Percentiles rank a stretch among this genome's conserved stretches.
Evolutionary conservation across 2,113 vertebrate genomes (phyloP).

Genomic region (Anthoscopus minutus): DNA sequence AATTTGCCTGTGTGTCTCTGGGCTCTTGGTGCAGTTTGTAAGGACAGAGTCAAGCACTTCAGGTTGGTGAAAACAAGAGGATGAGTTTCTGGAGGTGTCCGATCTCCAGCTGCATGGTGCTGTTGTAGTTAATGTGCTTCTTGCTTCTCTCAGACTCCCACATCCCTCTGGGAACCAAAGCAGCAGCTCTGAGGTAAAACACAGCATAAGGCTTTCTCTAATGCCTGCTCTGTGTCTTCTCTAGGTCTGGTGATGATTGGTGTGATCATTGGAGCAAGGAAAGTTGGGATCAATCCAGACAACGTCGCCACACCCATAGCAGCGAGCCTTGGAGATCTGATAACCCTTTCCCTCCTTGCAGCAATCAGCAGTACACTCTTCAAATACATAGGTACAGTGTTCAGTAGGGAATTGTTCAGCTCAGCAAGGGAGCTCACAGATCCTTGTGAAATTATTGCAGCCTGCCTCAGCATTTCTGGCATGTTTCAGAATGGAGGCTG

Average conservation of each 20-base stretch:
- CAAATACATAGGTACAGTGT: constrained; percentile 76
- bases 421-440: neutral
- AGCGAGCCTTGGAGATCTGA: constrained; percentile 93
- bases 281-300: constrained; percentile 92
- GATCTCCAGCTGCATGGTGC: neutral
- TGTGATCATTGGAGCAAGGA: constrained; percentile 86
- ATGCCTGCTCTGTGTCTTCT: constrained; percentile 13
- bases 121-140: neutral
- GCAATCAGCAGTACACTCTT: constrained; percentile 85
- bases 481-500: neutral
- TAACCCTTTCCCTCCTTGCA: constrained; percentile 90
- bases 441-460: neutral
- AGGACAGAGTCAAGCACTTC: constrained; percentile 6
- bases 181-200: neutral
- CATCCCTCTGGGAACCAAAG: neutral
- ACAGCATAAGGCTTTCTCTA: neutral
- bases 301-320: constrained; percentile 96
- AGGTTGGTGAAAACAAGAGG: neutral
- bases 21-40: neutral
- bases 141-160: neutral
- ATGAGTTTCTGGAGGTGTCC: neutral
- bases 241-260: constrained; percentile 91
- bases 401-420: neutral
- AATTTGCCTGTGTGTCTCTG: constrained; percentile 10
- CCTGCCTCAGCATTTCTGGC: neutral